phyloP scores from a whole-genome alignment of 2,888 invertebrate genomes.

The Cephus sareptanus region DNA sequence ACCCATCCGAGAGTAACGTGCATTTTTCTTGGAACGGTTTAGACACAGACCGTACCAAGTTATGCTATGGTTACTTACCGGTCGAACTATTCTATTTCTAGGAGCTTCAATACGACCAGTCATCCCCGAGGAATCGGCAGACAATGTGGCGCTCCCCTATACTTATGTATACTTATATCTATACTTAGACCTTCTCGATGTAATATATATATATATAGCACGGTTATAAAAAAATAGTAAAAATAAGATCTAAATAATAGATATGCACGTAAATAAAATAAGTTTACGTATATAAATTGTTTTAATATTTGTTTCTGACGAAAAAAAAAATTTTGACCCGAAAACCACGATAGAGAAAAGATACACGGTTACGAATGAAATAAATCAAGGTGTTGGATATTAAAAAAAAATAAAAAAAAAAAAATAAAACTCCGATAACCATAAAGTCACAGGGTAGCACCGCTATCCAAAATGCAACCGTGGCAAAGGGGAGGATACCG shows the following conservation, averaged over 20 bases:
- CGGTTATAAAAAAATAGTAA: neutral
- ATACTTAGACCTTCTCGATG: neutral
- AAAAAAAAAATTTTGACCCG: neutral
- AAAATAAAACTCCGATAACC: neutral
- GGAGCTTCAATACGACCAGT: slow-evolving; percentile 43
- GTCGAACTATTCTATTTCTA: slow-evolving; percentile 9
- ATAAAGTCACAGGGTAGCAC: neutral
- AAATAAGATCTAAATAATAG: neutral
- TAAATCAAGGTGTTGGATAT: neutral
- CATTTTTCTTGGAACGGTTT: slow-evolving; percentile 51
- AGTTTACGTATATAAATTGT: neutral
- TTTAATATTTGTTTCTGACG: neutral
- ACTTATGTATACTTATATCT: neutral
- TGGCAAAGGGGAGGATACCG: neutral
- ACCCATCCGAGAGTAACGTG: slow-evolving; percentile 11
- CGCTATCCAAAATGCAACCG: neutral
- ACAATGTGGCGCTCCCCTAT: slow-evolving; percentile 56
- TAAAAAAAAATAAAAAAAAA: neutral
- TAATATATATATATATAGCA: neutral
- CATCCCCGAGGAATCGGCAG: slow-evolving; percentile 62
- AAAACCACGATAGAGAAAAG: neutral
- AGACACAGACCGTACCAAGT: slow-evolving; percentile 51
- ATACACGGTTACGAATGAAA: neutral
- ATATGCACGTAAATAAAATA: neutral
- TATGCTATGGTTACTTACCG: slow-evolving; percentile 53